phyloP scores from a whole-genome alignment of 1,140 invertebrate genomes.

The Helicorthomorpha holstii region DNA sequence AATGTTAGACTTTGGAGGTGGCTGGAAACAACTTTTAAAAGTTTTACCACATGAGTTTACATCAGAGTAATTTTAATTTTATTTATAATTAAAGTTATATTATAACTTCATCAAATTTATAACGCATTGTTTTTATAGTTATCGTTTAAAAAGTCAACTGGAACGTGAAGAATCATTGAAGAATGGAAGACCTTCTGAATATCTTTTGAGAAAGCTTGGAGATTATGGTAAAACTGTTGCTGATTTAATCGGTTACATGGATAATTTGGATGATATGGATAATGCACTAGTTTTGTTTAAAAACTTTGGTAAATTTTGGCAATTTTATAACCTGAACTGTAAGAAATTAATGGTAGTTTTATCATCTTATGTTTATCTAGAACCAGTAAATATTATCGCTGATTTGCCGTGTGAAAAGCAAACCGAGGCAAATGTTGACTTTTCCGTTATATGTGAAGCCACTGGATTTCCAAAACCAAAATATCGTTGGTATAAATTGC shows the following conservation, averaged over 20 bases:
- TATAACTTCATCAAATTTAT: no score
- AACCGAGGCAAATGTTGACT: not conserved
- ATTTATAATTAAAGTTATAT: no score
- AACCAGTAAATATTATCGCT: not conserved
- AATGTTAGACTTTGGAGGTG: no score
- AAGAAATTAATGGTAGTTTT: not conserved
- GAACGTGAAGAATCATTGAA: no score
- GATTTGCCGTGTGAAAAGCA: not conserved
- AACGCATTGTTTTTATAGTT: no score
- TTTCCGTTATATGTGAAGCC: not conserved
- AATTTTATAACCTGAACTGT: not conserved
- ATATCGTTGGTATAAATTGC: not conserved
- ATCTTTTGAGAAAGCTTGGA: not conserved
- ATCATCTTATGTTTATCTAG: not conserved
- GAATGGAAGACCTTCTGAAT: no score
- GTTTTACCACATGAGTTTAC: no score
- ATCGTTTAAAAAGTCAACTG: no score
- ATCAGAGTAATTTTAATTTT: no score
- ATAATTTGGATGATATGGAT: not conserved
- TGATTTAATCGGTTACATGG: not conserved
- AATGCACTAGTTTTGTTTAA: not conserved
- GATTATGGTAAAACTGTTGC: not conserved
- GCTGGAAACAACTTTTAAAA: no score
- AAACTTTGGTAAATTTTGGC: not conserved
- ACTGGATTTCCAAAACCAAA: not conserved